A percentile compares a stretch with the other conserved stretches of the same genome.
These are phyloP conservation scores for Plestiodon gilberti DNA, from an alignment of 2,113 vertebrate species.

Conservation along the genomic window DNA sequence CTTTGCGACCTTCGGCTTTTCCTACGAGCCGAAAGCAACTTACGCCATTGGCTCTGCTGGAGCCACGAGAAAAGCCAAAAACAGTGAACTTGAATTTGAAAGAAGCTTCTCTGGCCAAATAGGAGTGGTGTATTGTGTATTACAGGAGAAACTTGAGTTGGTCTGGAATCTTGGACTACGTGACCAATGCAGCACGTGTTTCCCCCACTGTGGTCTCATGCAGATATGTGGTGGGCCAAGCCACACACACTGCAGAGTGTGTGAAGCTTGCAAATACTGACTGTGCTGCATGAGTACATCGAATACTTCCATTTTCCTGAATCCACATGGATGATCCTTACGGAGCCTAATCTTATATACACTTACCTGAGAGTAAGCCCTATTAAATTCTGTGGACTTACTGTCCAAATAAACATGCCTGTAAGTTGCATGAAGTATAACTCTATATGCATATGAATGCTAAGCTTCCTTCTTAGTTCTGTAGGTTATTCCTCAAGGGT, in stretches of 20 bases:
- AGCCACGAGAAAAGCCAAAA: no score
- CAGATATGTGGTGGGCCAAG: background rate
- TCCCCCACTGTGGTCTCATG: background rate
- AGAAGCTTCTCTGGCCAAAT: background rate
- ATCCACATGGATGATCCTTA: background rate
- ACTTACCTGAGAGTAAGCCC: no score
- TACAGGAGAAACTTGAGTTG: no score
- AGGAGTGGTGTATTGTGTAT: background rate
- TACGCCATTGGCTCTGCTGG: no score
- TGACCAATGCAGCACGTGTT: background rate
- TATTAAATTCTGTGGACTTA: no score
- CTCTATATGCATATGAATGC: background rate
- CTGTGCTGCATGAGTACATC: background rate
- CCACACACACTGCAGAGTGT: background rate
- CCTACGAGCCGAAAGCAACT: no score
- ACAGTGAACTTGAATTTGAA: no score
- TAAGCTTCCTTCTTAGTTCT: background rate
- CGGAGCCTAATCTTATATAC: no score
- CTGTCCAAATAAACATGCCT: no score
- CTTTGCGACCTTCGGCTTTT: no score
- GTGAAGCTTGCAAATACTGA: background rate
- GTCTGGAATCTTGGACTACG: background rate
- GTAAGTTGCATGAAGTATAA: background rate
- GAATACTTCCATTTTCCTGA: background rate
- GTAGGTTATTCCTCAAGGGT: conserved; percentile 9